A percentile compares a stretch with the other conserved stretches of the same genome.
Conservation (phyloP, 2,113 vertebrate species). For the Microtus pennsylvanicus region DNA sequence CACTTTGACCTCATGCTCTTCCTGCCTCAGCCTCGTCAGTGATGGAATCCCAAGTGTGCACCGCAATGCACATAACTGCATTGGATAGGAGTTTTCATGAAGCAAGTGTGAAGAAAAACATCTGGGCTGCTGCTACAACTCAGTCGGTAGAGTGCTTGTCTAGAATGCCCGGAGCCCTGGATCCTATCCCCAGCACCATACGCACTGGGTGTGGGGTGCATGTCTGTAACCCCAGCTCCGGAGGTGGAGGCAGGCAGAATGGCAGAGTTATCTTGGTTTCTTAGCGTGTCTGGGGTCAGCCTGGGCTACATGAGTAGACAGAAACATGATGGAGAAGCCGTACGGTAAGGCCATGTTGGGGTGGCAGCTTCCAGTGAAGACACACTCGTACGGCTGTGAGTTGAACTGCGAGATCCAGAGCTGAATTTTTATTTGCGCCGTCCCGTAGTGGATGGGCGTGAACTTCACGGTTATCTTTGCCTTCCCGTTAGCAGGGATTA, state of each 20-base stretch:
- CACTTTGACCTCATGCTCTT: not conserved
- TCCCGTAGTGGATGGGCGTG: constrained; percentile 91
- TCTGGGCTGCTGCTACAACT: not conserved
- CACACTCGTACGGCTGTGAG: constrained; percentile 91
- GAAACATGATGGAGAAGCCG: constrained; percentile 42
- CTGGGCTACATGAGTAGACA: not conserved
- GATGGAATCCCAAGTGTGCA: not conserved
- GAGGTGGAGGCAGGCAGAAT: not conserved
- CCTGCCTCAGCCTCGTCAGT: not conserved
- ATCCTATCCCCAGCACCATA: not conserved
- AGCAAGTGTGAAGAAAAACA: not conserved
- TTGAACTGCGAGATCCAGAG: constrained; percentile 93
- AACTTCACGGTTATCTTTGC: constrained; percentile 89
- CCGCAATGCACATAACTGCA: not conserved
- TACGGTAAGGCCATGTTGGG: constrained; percentile 89
- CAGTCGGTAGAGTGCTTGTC: not conserved
- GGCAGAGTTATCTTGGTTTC: not conserved
- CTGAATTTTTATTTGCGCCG: constrained; percentile 90
- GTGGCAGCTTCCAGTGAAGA: constrained; percentile 91
- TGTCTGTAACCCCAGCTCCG: not conserved
- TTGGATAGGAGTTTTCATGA: not conserved
- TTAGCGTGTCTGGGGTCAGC: not conserved
- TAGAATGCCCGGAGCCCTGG: not conserved
- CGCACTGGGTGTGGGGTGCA: not conserved
- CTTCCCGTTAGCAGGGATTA: constrained; percentile 92